Conservation (phyloP, 2,113 vertebrate genomes). For the Istiophorus platypterus region DNA sequence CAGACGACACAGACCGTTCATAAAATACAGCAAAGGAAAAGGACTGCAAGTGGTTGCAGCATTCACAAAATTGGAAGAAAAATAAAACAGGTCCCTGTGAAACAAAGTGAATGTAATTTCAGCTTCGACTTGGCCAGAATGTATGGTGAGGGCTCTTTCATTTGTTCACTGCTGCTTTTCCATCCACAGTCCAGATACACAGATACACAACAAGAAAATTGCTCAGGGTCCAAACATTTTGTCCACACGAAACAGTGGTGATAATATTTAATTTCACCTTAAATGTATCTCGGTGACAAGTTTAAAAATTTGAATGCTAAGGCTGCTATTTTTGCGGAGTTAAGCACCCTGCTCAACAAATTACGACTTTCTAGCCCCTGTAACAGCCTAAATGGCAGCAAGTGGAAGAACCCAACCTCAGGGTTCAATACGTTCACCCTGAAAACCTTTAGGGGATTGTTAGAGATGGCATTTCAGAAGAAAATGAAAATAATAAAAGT, state of each 20-base stretch:
- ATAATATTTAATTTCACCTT: conserved; percentile 25
- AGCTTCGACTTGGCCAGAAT: no score
- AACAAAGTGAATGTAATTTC: no score
- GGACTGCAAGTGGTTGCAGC: no score
- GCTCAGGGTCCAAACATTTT: neutral
- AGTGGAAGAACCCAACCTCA: no score
- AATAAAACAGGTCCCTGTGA: neutral
- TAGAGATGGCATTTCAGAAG: no score
- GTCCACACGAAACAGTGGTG: neutral
- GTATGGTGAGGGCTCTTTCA: neutral
- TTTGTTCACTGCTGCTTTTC: neutral
- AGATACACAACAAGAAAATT: no score
- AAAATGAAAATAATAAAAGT: no score
- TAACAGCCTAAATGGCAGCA: no score
- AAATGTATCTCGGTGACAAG: neutral
- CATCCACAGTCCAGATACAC: no score
- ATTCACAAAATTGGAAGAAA: neutral
- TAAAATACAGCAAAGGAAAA: neutral
- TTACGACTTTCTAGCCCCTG: neutral
- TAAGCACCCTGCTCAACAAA: neutral
- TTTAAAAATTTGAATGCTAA: neutral
- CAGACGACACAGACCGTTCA: conserved; percentile 19
- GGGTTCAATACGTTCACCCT: no score
- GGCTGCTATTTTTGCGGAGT: no score
- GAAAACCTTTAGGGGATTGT: no score